Evolutionary conservation across 1,140 invertebrate species (phyloP).

Genomic region (Hydropsyche tenuis): DNA sequence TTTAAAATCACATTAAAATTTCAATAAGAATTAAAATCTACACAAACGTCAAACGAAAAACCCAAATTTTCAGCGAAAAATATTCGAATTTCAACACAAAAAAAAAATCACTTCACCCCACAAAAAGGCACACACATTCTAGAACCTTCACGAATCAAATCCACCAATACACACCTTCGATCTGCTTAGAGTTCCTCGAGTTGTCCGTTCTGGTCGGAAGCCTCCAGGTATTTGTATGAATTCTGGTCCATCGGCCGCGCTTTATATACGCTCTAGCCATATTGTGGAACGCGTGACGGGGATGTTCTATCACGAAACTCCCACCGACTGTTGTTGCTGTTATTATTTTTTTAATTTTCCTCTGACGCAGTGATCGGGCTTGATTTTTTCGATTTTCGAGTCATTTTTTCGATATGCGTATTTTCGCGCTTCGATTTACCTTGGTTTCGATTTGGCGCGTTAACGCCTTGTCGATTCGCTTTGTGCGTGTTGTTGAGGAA

Average conservation of each 20-base stretch:
- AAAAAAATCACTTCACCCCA: too few species aligned
- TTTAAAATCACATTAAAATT: too few species aligned
- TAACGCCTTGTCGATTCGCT: too few species aligned
- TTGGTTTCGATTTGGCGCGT: conserved; percentile 33
- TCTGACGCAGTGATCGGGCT: neutral
- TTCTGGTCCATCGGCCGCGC: neutral
- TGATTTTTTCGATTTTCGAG: neutral
- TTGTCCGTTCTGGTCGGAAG: conserved; percentile 2
- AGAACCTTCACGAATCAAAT: too few species aligned
- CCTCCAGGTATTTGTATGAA: conserved; percentile 14
- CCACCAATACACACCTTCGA: too few species aligned
- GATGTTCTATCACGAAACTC: conserved; percentile 13
- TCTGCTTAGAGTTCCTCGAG: neutral
- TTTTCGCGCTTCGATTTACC: conserved; percentile 6
- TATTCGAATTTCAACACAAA: too few species aligned
- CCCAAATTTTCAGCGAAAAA: too few species aligned
- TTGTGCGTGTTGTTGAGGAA: too few species aligned
- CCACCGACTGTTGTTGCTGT: too few species aligned
- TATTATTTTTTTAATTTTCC: conserved; percentile 2
- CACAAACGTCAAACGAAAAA: too few species aligned
- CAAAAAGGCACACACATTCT: too few species aligned
- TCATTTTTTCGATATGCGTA: neutral
- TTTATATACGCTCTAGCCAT: conserved; percentile 9
- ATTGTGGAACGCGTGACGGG: neutral
- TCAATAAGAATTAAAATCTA: too few species aligned